Conservation (phyloP, 2,888 invertebrate genomes). For the Theristus sp. region DNA sequence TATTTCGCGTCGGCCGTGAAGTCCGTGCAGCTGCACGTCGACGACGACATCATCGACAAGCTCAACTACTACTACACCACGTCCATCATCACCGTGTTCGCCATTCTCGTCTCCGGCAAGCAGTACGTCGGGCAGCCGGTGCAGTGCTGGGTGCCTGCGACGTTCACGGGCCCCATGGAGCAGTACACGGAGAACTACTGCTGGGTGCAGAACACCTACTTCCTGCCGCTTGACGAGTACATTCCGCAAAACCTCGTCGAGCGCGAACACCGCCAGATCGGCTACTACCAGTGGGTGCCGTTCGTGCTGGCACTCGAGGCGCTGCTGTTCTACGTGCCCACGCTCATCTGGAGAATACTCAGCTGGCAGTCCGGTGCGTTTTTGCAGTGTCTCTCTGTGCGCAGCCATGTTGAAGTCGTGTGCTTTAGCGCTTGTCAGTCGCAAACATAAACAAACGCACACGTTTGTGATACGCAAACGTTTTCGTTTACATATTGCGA, state of each 20-base stretch:
- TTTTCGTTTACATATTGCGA: too few species aligned
- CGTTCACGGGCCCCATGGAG: too few species aligned
- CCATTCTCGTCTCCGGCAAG: slow-evolving; percentile 26
- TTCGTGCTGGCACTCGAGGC: slow-evolving; percentile 27
- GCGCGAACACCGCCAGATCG: too few species aligned
- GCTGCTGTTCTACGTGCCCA: slow-evolving; percentile 28
- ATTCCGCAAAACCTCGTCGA: slow-evolving; percentile 24
- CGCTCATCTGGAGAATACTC: slow-evolving; percentile 28
- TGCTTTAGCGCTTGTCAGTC: too few species aligned
- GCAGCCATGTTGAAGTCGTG: background rate
- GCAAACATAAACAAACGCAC: too few species aligned
- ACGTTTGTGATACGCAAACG: too few species aligned
- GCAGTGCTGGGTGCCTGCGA: slow-evolving; percentile 30
- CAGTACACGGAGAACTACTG: too few species aligned
- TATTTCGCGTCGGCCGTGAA: slow-evolving; percentile 28
- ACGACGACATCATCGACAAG: too few species aligned
- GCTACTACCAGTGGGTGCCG: too few species aligned
- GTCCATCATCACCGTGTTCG: slow-evolving; percentile 25
- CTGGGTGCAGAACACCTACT: slow-evolving; percentile 30
- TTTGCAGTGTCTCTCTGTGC: background rate
- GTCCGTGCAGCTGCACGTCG: slow-evolving; percentile 27
- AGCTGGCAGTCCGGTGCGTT: slow-evolving; percentile 28
- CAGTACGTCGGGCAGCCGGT: too few species aligned
- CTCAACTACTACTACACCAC: slow-evolving; percentile 30
- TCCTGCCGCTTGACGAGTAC: slow-evolving; percentile 26